Evolutionary conservation across 2,113 vertebrate genomes (phyloP), one percentile per base, ranked within the genome.

Genomic region (Aspidoscelis tigris): DNA sequence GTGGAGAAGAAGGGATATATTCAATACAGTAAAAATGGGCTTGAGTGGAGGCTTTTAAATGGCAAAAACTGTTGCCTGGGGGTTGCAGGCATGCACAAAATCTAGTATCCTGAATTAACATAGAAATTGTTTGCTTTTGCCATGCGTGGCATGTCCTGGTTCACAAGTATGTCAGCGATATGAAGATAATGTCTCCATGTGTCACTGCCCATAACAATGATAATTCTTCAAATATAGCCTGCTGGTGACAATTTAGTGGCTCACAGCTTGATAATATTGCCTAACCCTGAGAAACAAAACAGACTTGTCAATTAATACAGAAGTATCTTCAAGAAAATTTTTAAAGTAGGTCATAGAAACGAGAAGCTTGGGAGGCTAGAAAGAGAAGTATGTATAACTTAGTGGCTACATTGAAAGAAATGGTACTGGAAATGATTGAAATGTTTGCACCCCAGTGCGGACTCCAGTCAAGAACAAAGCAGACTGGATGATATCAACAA

Each of bases 61-160:
- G 87, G 73, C 50, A 92, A 91, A 75, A 91, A 81, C 81, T 84
- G 84, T 73, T 78, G 86, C 83, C 83, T 72, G 71, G 78, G 84
- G 87, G 61, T 68, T 92, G 90, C 61, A 88, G 90, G 87, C 92
- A 87, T 90, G 86, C 87, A 79, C 84, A 89, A 93, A 90, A 71
- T 50, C 87, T 0, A 24, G 16, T 85, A 92, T 86, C 87, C 92
- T 81, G 84, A 92, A 90, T 93, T 95, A 95, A 94, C 91, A 87
- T 94, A 89, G 92, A 94, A 92, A 94, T 87, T 83, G 84, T 82
- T 84, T 86, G 94, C 90, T 90, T 93, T 93, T 84, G 86, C 89
- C 1, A 95, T 89, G 87, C 91, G 86, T 88, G 88, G 74, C 83
- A 78, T 92, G 94, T 93, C 86, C 92, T 89, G 88, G 86, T 80